Evolutionary conservation across 2,113 vertebrate genomes (phyloP).

Genomic region (Castor canadensis): DNA sequence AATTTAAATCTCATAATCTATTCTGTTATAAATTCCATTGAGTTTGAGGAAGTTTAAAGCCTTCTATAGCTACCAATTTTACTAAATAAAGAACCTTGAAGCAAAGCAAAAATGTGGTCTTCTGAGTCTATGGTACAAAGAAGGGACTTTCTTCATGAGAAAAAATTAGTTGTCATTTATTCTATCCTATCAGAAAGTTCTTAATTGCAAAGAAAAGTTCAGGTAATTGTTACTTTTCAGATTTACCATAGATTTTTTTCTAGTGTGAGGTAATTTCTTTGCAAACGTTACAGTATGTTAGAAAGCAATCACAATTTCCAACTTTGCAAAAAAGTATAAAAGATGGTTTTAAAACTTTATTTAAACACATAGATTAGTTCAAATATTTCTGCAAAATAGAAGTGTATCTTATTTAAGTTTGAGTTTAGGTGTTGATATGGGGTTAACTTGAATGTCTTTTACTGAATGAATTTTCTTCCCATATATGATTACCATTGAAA

Average conservation of each 20-base stretch:
- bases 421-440: background rate
- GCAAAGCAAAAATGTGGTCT: background rate
- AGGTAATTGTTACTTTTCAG: background rate
- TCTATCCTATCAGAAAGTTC: background rate
- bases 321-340: background rate
- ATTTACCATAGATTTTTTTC: background rate
- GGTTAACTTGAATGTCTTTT: background rate
- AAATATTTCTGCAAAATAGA: background rate
- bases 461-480: background rate
- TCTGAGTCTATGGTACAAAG: background rate
- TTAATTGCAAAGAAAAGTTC: background rate
- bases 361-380: background rate
- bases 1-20: slow-evolving; percentile 52
- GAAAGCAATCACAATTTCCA: background rate
- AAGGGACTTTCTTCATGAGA: background rate
- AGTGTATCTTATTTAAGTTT: background rate
- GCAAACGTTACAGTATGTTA: background rate
- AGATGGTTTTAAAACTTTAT: background rate
- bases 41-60: slow-evolving; percentile 46
- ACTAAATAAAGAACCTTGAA: background rate
- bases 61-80: background rate
- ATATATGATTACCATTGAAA: background rate
- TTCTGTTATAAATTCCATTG: slow-evolving; percentile 48
- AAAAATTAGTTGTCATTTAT: background rate
- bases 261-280: background rate